phyloP scores from a whole-genome alignment of 2,113 vertebrate species.

The Pseudorhombus dupliciocellatus region DNA sequence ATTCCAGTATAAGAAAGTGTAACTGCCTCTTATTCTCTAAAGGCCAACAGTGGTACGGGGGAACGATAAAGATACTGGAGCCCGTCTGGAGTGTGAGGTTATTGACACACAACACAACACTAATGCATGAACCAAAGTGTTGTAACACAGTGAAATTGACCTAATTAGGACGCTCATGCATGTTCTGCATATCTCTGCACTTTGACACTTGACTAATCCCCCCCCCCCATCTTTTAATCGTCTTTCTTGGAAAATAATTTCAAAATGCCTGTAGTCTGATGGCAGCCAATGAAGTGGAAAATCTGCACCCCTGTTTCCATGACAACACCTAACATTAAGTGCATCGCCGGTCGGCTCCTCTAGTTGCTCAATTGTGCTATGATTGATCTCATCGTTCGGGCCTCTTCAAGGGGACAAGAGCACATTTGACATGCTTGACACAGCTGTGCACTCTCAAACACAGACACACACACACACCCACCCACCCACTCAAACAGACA shows the following conservation, averaged over 20 bases:
- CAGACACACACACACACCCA: not conserved
- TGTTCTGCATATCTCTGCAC: constrained; percentile 16
- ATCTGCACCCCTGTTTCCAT: constrained; percentile 71
- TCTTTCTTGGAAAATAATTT: constrained; percentile 49
- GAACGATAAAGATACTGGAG: constrained; percentile 27
- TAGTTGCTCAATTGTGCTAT: constrained; percentile 45
- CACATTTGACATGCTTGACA: constrained; percentile 65
- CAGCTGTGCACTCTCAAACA: constrained; percentile 11
- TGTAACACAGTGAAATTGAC: constrained; percentile 23
- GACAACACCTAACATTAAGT: constrained; percentile 72
- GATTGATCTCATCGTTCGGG: constrained; percentile 65
- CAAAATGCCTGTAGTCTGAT: constrained; percentile 44
- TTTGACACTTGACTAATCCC: constrained; percentile 26
- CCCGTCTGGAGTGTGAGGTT: constrained; percentile 37
- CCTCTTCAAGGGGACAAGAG: constrained; percentile 61
- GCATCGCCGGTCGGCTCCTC: constrained; percentile 32
- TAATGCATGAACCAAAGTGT: constrained; percentile 19
- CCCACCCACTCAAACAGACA: constrained; percentile 6
- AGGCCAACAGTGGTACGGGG: constrained; percentile 34
- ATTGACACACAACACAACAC: constrained; percentile 17
- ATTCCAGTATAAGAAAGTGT: constrained; percentile 31
- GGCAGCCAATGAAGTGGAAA: constrained; percentile 58
- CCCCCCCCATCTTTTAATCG: constrained; percentile 33
- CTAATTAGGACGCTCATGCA: constrained; percentile 5
- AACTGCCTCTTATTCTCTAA: constrained; percentile 41